Conservation (phyloP, 2,113 vertebrate genomes). For the Empidonax alnorum region DNA sequence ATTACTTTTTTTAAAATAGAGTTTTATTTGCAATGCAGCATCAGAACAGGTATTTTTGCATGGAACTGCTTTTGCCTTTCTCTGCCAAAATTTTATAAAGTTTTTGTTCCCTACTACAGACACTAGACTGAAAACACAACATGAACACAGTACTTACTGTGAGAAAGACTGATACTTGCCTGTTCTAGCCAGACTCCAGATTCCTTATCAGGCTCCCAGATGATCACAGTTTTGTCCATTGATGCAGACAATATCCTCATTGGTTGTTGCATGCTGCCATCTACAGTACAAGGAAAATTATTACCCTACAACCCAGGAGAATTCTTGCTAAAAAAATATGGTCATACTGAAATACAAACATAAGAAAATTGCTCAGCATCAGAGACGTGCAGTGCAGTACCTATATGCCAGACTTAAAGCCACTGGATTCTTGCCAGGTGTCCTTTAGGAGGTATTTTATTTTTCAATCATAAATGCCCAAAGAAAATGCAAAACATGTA, state of each 20-base stretch:
- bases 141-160: accelerated
- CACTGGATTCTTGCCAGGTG: background rate
- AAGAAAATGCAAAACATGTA: background rate
- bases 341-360: background rate
- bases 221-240: constrained; percentile 97
- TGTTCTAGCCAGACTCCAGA: constrained; percentile 95
- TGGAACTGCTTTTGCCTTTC: background rate
- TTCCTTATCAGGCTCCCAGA: constrained; percentile 94
- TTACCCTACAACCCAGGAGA: background rate
- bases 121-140: background rate
- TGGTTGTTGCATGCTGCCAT: constrained; percentile 83
- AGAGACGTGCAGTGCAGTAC: background rate
- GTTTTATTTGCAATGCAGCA: background rate
- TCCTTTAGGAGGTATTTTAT: background rate
- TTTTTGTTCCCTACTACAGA: background rate
- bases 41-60: background rate
- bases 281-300: constrained; percentile 78
- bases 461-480: background rate
- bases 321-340: background rate
- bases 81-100: background rate
- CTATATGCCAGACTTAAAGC: background rate
- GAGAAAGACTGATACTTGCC: constrained; percentile 73
- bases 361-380: background rate
- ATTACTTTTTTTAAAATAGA: background rate
- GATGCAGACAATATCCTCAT: constrained; percentile 91